Evolutionary conservation across 2,113 vertebrate species (phyloP).

Genomic region (Pollimyrus isidori): DNA sequence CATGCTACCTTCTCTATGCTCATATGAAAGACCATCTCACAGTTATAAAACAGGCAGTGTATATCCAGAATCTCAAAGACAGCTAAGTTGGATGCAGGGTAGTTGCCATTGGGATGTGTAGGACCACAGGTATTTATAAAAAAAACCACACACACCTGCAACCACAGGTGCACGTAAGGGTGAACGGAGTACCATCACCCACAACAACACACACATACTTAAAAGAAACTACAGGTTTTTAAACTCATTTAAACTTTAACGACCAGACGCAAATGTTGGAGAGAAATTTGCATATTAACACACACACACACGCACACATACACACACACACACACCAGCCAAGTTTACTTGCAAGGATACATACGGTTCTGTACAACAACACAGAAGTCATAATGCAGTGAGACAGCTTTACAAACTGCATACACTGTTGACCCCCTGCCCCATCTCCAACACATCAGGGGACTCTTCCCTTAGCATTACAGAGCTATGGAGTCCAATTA

Average conservation of each 20-base stretch:
- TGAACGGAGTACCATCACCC: background rate
- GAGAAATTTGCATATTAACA: background rate
- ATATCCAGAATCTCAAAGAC: slow-evolving; percentile 44
- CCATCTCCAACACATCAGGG: background rate
- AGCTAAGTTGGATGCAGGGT: slow-evolving; percentile 12
- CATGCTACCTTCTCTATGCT: slow-evolving; percentile 28
- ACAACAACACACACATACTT: background rate
- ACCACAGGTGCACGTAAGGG: slow-evolving; percentile 1
- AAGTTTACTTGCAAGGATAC: background rate
- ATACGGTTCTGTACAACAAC: background rate
- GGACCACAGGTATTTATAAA: background rate
- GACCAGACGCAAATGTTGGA: background rate
- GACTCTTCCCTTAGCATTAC: background rate
- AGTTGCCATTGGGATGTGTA: background rate
- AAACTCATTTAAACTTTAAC: background rate
- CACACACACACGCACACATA: background rate
- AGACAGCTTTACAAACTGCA: background rate
- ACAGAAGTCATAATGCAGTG: background rate
- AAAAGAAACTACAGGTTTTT: background rate
- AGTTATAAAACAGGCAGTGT: slow-evolving; percentile 42
- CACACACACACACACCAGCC: background rate
- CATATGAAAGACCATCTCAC: slow-evolving; percentile 51
- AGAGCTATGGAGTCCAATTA: background rate
- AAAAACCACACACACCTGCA: background rate
- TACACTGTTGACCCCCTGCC: background rate